A percentile compares a stretch with the other conserved stretches of the same genome.
Evolutionary conservation across 1,140 invertebrate species (phyloP).

Genomic region (Anagrus nilaparvatae): DNA sequence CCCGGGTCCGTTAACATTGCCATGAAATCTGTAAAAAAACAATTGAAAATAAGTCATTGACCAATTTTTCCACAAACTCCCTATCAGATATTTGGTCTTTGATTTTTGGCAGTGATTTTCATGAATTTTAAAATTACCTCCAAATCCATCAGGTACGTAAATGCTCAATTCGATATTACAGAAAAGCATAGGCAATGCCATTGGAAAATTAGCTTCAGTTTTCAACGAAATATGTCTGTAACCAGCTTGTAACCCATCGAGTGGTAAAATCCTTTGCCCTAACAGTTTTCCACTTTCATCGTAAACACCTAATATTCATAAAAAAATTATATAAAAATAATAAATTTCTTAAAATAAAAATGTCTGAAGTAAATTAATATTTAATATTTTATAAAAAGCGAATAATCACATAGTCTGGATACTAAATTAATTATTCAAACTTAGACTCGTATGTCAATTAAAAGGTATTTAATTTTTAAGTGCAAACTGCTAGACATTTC

Average conservation of each 20-base stretch:
- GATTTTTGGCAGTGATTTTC: not conserved
- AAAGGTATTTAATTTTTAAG: no score
- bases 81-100: not conserved
- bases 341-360: not conserved
- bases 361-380: not conserved
- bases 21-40: slow-evolving; percentile 74
- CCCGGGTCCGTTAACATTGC: slow-evolving; percentile 93
- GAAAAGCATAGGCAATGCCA: slow-evolving; percentile 98
- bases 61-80: not conserved
- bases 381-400: no score
- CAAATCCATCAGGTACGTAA: slow-evolving; percentile 98
- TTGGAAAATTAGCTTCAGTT: slow-evolving; percentile 98
- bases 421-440: no score
- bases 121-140: slow-evolving; percentile 60
- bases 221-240: slow-evolving; percentile 96
- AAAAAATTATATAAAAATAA: not conserved
- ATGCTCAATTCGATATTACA: slow-evolving; percentile 98
- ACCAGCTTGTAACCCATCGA: slow-evolving; percentile 95
- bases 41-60: slow-evolving; percentile 2
- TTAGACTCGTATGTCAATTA: no score
- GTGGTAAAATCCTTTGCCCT: slow-evolving; percentile 91
- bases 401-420: no score
- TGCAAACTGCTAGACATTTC: no score
- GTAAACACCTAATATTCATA: slow-evolving; percentile 80
- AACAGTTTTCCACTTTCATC: slow-evolving; percentile 97